phyloP scores from a whole-genome alignment of 2,113 vertebrate species.

The Pelmatolapia mariae region DNA sequence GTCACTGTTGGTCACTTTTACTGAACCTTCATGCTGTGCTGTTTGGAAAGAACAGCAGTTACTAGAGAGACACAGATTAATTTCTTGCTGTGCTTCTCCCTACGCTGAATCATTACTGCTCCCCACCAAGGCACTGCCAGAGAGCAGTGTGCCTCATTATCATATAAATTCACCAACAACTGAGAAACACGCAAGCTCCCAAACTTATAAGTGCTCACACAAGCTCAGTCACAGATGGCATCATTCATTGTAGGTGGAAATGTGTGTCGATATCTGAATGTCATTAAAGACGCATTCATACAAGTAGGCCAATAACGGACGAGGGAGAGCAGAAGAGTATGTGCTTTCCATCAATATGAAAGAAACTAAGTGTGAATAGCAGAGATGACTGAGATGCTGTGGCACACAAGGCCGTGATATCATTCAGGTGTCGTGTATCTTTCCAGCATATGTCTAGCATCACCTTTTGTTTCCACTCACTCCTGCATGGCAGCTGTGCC shows the following conservation, averaged over 20 bases:
- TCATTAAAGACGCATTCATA: background rate
- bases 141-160: slow-evolving; percentile 35
- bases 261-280: slow-evolving; percentile 26
- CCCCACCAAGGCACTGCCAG: slow-evolving; percentile 15
- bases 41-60: background rate
- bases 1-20: background rate
- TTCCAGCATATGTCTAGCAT: background rate
- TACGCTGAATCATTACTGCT: slow-evolving; percentile 3
- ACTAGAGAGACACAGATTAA: background rate
- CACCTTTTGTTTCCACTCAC: slow-evolving; percentile 22
- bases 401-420: background rate
- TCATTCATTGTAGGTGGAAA: slow-evolving; percentile 11
- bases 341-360: background rate
- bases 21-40: background rate
- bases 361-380: background rate
- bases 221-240: slow-evolving; percentile 27
- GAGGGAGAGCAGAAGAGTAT: background rate
- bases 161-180: slow-evolving; percentile 31
- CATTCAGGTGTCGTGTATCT: background rate
- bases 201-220: background rate
- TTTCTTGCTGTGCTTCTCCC: background rate
- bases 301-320: background rate
- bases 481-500: slow-evolving; percentile 15
- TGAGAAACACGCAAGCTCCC: background rate
- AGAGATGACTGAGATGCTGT: background rate